phyloP scores from a whole-genome alignment of 2,888 invertebrate species.

The Cynaeus angustus region DNA sequence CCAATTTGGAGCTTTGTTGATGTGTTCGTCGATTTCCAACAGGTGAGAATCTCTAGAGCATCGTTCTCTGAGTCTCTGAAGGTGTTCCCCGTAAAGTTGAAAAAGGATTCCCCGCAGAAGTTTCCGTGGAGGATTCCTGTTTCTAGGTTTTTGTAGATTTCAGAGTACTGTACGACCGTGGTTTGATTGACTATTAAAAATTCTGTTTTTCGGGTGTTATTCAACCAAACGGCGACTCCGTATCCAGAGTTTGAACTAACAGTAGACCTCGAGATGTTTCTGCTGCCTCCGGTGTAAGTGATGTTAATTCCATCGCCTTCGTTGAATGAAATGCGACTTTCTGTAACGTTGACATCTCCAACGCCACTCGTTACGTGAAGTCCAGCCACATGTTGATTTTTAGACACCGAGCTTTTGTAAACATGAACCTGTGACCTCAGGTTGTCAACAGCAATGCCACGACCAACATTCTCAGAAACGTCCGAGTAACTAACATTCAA shows the following conservation, averaged over 20 bases:
- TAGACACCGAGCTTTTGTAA: conserved; percentile 86
- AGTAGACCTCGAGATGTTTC: conserved; percentile 91
- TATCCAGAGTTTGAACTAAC: conserved; percentile 92
- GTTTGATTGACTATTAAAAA: conserved; percentile 89
- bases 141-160: conserved; percentile 90
- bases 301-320: conserved; percentile 96
- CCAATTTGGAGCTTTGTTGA: conserved; percentile 84
- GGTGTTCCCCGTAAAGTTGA: conserved; percentile 94
- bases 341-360: conserved; percentile 94
- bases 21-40: conserved; percentile 79
- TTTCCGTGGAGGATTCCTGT: conserved; percentile 94
- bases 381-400: conserved; percentile 93
- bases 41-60: conserved; percentile 88
- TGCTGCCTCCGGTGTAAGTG: conserved; percentile 94
- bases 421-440: conserved; percentile 92
- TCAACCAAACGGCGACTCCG: conserved; percentile 92
- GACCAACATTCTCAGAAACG: conserved; percentile 92
- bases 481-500: conserved; percentile 89
- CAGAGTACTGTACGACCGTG: conserved; percentile 89
- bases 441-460: conserved; percentile 96
- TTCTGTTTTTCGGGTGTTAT: conserved; percentile 86
- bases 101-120: conserved; percentile 87
- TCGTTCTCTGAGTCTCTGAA: conserved; percentile 87
- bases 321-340: conserved; percentile 92
- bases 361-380: conserved; percentile 93